Evolutionary conservation across 1,140 invertebrate species (phyloP).

Genomic region (Bombus waltoni): DNA sequence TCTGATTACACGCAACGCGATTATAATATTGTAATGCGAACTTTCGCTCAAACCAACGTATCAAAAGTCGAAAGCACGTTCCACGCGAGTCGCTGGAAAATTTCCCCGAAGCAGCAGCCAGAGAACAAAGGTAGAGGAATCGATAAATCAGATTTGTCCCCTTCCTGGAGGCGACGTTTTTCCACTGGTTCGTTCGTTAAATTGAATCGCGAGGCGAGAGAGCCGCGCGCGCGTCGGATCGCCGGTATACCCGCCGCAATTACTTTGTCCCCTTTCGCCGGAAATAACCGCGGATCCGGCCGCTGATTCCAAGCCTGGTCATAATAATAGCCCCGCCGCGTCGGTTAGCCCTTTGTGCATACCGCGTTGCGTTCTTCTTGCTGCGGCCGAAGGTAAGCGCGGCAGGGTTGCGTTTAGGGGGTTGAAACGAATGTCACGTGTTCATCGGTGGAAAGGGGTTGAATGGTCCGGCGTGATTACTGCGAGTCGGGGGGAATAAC

Average conservation of each 20-base stretch:
- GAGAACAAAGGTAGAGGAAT: slow-evolving; percentile 9
- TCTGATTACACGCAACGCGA: neutral
- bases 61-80: neutral
- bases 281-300: slow-evolving; percentile 33
- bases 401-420: neutral
- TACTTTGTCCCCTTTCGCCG: slow-evolving; percentile 31
- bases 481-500: neutral
- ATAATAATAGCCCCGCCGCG: slow-evolving; percentile 43
- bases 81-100: neutral
- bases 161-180: slow-evolving; percentile 3
- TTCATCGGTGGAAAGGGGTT: neutral
- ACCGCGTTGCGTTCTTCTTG: slow-evolving; percentile 10
- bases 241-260: slow-evolving; percentile 35
- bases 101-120: neutral
- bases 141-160: slow-evolving; percentile 32
- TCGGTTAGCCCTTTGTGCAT: slow-evolving; percentile 22
- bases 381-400: neutral
- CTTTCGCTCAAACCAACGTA: neutral
- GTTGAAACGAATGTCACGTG: slow-evolving; percentile 13
- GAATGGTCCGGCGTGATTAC: neutral
- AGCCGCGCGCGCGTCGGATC: neutral
- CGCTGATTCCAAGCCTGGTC: slow-evolving; percentile 28
- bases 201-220: slow-evolving; percentile 35
- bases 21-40: too few relatives aligned
- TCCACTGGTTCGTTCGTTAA: slow-evolving; percentile 22